Evolutionary conservation across 1,140 invertebrate species (phyloP).

Genomic region (Orius insidiosus): DNA sequence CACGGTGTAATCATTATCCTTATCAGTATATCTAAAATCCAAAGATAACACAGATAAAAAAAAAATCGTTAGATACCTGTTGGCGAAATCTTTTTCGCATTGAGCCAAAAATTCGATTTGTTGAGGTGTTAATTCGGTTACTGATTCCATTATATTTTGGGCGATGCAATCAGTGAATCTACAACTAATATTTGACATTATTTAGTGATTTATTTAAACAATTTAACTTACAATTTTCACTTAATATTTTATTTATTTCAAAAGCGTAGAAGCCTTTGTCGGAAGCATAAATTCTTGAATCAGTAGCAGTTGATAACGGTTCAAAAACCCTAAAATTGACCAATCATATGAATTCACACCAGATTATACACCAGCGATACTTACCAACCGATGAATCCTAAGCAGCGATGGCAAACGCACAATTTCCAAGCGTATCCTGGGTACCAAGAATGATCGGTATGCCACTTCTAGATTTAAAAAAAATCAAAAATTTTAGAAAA

Average conservation of each 20-base stretch:
- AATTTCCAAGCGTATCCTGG: conserved; percentile 31
- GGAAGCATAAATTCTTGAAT: conserved; percentile 18
- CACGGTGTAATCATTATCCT: neutral
- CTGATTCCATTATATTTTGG: conserved; percentile 14
- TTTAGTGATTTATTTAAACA: conserved; percentile 18
- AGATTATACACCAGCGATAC: conserved; percentile 13
- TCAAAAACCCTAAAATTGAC: conserved; percentile 25
- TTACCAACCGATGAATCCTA: conserved; percentile 30
- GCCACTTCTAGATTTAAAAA: conserved; percentile 21
- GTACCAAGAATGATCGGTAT: conserved; percentile 25
- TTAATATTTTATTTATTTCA: conserved; percentile 23
- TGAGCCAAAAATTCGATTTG: conserved; percentile 30
- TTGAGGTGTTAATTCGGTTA: conserved; percentile 23
- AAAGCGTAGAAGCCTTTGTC: conserved; percentile 24
- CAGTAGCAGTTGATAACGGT: conserved; percentile 19
- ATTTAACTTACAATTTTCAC: conserved; percentile 23
- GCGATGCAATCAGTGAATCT: conserved; percentile 15
- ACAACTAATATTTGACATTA: conserved; percentile 12
- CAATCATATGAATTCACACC: neutral
- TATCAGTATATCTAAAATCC: neutral
- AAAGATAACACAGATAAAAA: too few relatives aligned
- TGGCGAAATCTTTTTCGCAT: conserved; percentile 33
- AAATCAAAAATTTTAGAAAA: too few relatives aligned
- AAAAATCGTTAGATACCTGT: conserved; percentile 2
- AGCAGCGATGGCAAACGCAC: conserved; percentile 28